Conservation (phyloP, 2,797 vertebrate species). For the Microcaecilia unicolor region DNA sequence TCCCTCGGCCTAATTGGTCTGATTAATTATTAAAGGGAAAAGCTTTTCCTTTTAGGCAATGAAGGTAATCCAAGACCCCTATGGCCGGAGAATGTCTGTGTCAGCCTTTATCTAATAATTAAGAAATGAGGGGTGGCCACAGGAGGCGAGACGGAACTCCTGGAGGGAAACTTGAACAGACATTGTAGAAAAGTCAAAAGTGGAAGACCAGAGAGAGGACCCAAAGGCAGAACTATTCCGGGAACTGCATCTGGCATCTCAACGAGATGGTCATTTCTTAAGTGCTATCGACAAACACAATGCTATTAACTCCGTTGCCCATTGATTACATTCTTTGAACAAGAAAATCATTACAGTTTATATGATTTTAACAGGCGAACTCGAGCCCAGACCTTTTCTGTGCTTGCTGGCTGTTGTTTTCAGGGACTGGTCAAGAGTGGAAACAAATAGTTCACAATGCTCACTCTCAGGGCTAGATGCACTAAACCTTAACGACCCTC, state of each 20-base stretch:
- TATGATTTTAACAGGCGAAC: constrained; percentile 7
- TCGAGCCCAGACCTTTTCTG: not conserved
- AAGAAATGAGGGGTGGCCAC: not conserved
- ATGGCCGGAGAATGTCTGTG: not conserved
- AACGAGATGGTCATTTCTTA: constrained; percentile 18
- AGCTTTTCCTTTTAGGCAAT: constrained; percentile 29
- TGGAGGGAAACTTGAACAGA: too few species aligned
- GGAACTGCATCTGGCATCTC: constrained; percentile 35
- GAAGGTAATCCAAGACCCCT: constrained; percentile 15
- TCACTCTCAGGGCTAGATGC: too few species aligned
- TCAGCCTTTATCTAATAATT: constrained; percentile 8
- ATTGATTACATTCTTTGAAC: constrained; percentile 43
- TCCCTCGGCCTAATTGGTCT: constrained; percentile 64
- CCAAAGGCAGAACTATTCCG: constrained; percentile 7
- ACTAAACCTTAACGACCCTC: too few species aligned
- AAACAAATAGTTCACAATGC: too few species aligned
- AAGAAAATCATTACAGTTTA: constrained; percentile 20
- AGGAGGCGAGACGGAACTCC: not conserved
- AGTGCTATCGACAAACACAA: constrained; percentile 45
- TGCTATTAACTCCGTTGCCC: constrained; percentile 24
- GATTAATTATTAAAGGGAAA: constrained; percentile 69
- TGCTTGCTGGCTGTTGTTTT: not conserved
- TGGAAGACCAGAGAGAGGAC: not conserved
- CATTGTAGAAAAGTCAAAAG: fast-evolving
- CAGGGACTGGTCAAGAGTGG: too few species aligned